Base-by-base conservation (phyloP, 2,888 invertebrate species). In the Microplitis manilae region DNA sequence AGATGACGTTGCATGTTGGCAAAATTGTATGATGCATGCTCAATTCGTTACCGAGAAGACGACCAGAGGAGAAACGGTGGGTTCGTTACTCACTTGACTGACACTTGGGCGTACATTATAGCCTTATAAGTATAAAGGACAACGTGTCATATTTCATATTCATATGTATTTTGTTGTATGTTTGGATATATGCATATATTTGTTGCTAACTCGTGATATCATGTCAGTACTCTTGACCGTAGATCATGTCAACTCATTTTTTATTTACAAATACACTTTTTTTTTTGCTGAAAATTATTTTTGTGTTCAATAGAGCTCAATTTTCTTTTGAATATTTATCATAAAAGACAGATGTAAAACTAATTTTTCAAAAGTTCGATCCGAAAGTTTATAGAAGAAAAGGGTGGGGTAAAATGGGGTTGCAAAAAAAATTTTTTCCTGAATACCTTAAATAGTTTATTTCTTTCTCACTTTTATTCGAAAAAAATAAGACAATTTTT, bases 41-140 rank as follows among this genome's bases (percentile, higher is more conserved):
- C 76, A 68, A 77, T 71, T 75, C 65, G 13, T 60, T 68, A 75
- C 61, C 60, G 75, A 68, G 60, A 50, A 76, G 73, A 68, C 41
- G 72, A 77, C 75, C 17, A 72, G 72, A 68, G 65, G 50, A 76
- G 68, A 76, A 41, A n/a, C 13, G 72, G 65, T 67, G 50, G 50
- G 50, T 65, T 81, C 79, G 80, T 80, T 79, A 80, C 79, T 77
- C 75, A 76, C 76, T 79, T 80, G 80, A 81, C 79, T 80, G 81
- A 79, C 80, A 81, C 80, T 77, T 79, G 75, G 78, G 79, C 74
- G 74, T 75, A 75, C 77, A 76, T 75, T 77, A 73, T 71, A 67
- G 77, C 75, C 79, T 76, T 81, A 79, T 79, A 79, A 79, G 79
- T 79, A 79, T 79, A 79, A 81, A 80, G 77, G 80, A 81, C 80